Conservation (phyloP, 1,140 invertebrate genomes). For the Saccostrea glomerata region DNA sequence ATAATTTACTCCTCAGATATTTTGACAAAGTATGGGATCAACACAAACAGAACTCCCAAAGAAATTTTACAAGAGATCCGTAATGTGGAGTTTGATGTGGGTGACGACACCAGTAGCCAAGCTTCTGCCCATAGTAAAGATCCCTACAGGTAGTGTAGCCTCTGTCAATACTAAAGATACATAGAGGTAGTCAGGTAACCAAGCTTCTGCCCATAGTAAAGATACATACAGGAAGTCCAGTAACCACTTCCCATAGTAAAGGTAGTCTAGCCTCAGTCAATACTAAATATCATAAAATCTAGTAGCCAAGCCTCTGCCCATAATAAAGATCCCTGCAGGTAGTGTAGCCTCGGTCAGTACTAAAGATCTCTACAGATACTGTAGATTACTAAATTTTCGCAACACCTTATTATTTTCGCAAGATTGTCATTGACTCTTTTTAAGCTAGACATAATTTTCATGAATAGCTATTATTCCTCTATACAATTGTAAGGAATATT, state of each 20-base stretch:
- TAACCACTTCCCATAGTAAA: no score
- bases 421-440: no score
- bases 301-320: no score
- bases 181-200: background rate
- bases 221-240: background rate
- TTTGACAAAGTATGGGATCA: constrained; percentile 52
- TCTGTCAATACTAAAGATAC: no score
- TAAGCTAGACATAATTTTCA: no score
- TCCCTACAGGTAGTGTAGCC: background rate
- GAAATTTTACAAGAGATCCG: constrained; percentile 54
- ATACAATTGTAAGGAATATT: no score
- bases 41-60: constrained; percentile 51
- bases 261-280: background rate
- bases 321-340: no score
- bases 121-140: constrained; percentile 21
- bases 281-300: no score
- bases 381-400: no score
- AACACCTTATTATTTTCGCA: no score
- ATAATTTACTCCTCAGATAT: constrained; percentile 37
- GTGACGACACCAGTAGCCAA: constrained; percentile 36
- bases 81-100: constrained; percentile 3
- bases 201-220: background rate
- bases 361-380: no score
- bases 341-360: background rate
- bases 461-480: no score